Conservation (phyloP, 92 coral and sea anemone genomes). For the Bergia puertoricense region DNA sequence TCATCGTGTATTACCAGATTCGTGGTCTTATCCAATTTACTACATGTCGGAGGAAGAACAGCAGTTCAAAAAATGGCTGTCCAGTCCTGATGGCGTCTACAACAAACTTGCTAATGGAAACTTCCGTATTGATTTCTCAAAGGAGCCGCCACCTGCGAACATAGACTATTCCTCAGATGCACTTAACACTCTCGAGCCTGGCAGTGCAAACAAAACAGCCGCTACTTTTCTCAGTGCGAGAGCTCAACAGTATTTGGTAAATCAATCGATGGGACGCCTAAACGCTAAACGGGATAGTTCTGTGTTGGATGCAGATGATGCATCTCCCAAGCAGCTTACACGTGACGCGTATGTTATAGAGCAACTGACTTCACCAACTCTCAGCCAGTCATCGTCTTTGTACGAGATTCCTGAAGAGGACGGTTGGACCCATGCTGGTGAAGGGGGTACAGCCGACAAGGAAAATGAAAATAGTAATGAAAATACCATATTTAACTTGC, state of each 20-base stretch:
- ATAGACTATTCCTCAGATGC: neutral
- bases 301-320: constrained; percentile 20
- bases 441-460: neutral
- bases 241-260: constrained; percentile 38
- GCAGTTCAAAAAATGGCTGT: constrained; percentile 33
- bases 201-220: neutral
- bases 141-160: constrained; percentile 57
- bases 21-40: constrained; percentile 83
- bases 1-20: constrained; percentile 91
- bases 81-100: constrained; percentile 50
- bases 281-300: constrained; percentile 22
- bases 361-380: constrained; percentile 20
- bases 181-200: neutral
- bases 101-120: constrained; percentile 42
- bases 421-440: constrained; percentile 8
- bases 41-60: constrained; percentile 37
- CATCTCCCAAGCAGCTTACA: neutral
- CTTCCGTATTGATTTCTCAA: constrained; percentile 67
- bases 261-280: constrained; percentile 3
- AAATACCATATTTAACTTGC: constrained; percentile 22
- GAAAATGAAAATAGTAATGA: neutral
- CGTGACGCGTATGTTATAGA: constrained; percentile 17
- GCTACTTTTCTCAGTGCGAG: neutral
- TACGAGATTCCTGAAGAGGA: constrained; percentile 40
- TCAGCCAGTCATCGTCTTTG: constrained; percentile 35